phyloP scores from a whole-genome alignment of 2,113 vertebrate genomes.

The Hassar affinis region DNA sequence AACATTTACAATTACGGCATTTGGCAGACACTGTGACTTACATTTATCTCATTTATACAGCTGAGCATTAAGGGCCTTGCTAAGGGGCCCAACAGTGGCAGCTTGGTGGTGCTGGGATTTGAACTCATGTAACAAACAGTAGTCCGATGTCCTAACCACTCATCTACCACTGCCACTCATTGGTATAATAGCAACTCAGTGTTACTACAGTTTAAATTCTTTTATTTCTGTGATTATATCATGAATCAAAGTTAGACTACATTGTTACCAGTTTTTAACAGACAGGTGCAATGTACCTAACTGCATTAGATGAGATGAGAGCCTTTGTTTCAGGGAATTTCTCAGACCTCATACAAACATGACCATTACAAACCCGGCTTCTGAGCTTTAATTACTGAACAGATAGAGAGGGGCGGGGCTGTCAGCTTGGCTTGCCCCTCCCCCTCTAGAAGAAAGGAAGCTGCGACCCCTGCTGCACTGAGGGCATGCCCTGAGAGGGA shows the following conservation, averaged over 20 bases:
- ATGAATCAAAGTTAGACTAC: background rate
- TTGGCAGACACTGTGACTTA: too few species aligned
- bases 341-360: constrained; percentile 52
- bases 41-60: too few species aligned
- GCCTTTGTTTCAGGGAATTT: constrained; percentile 59
- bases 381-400: constrained; percentile 81
- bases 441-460: constrained; percentile 70
- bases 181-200: background rate
- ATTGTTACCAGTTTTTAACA: background rate
- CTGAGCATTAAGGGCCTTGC: too few species aligned
- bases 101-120: too few species aligned
- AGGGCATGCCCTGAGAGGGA: constrained; percentile 75
- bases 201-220: background rate
- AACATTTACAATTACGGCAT: too few species aligned
- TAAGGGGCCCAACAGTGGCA: too few species aligned
- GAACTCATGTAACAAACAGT: too few species aligned
- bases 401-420: constrained; percentile 68
- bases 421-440: constrained; percentile 66
- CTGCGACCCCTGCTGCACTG: constrained; percentile 73
- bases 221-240: background rate
- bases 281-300: background rate
- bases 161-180: too few species aligned
- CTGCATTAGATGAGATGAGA: constrained; percentile 47
- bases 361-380: constrained; percentile 76
- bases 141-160: too few species aligned